Evolutionary conservation across 2,797 vertebrate species (phyloP).

Genomic region (Allobates femoralis): DNA sequence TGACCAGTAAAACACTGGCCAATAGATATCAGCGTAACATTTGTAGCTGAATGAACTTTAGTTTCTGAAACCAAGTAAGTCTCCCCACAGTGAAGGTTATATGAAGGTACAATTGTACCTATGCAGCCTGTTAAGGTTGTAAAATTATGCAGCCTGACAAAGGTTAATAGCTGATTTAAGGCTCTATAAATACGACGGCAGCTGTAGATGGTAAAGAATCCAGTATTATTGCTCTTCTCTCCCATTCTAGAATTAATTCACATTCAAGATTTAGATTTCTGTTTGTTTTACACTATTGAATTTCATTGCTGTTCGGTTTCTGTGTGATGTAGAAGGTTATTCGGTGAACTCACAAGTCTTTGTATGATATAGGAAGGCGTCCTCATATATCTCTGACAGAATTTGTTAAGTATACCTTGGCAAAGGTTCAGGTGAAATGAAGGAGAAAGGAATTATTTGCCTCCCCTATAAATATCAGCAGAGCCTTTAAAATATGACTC

Average conservation of each 20-base stretch:
- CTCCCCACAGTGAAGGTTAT: too few species aligned
- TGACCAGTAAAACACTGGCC: too few species aligned
- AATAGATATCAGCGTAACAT: too few species aligned
- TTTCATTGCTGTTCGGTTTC: not conserved
- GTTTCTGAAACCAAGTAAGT: too few species aligned
- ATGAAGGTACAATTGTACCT: too few species aligned
- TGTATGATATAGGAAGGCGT: conserved; percentile 3
- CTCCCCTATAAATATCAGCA: conserved; percentile 39
- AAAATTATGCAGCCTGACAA: too few species aligned
- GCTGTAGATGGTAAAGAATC: not conserved
- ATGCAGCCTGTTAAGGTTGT: too few species aligned
- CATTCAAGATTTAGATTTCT: conserved; percentile 6
- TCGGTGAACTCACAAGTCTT: too few species aligned
- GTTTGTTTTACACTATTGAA: not conserved
- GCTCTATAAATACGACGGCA: not conserved
- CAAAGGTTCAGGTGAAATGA: conserved; percentile 44
- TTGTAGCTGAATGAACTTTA: too few species aligned
- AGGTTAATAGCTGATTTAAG: not conserved
- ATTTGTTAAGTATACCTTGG: conserved; percentile 30
- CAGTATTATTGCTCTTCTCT: not conserved
- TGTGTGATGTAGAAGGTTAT: not conserved
- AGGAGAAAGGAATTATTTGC: conserved; percentile 51
- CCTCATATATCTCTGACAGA: conserved; percentile 20
- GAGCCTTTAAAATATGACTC: conserved; percentile 49
- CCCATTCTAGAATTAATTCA: not conserved